Percentiles rank a stretch among this genome's conserved stretches.
These are phyloP conservation scores for Oryzias celebensis DNA, from an alignment of 2,113 vertebrate genomes.

Conservation along the genomic window DNA sequence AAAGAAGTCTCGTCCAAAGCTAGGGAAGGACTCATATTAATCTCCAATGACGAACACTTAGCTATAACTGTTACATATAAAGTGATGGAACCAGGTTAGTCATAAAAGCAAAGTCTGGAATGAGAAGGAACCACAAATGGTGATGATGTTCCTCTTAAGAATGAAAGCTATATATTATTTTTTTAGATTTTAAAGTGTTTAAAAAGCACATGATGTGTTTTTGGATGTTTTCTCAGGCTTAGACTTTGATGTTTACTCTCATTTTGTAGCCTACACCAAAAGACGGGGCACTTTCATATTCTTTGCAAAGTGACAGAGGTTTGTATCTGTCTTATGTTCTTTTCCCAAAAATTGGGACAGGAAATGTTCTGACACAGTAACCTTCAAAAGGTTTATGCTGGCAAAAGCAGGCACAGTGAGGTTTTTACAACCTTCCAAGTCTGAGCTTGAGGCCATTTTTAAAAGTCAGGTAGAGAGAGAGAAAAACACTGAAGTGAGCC, in stretches of 20 bases:
- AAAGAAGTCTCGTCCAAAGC: constrained; percentile 30
- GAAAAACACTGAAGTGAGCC: constrained; percentile 63
- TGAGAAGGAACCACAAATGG: constrained; percentile 39
- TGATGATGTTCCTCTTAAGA: constrained; percentile 55
- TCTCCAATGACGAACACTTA: constrained; percentile 41
- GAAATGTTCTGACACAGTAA: constrained; percentile 66
- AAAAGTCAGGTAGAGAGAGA: constrained; percentile 48
- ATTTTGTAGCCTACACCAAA: constrained; percentile 46
- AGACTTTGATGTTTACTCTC: constrained; percentile 58
- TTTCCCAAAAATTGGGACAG: constrained; percentile 51
- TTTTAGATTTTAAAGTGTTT: constrained; percentile 45
- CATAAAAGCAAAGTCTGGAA: constrained; percentile 46
- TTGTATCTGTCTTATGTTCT: constrained; percentile 28
- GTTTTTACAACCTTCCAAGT: constrained; percentile 52
- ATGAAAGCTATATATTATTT: constrained; percentile 58
- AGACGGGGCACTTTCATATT: constrained; percentile 37
- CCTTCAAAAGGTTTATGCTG: constrained; percentile 54
- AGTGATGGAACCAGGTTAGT: constrained; percentile 45
- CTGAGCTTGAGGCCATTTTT: constrained; percentile 59
- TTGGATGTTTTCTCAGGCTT: constrained; percentile 68
- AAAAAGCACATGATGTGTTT: constrained; percentile 53
- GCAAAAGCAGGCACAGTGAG: constrained; percentile 47
- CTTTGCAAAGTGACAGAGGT: constrained; percentile 40
- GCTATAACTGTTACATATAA: constrained; percentile 47
- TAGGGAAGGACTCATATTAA: constrained; percentile 41